Percentiles rank a stretch among this genome's conserved stretches.
These are phyloP conservation scores for Colinus virginianus DNA, from an alignment of 2,113 vertebrate species.

Conservation along the genomic window DNA sequence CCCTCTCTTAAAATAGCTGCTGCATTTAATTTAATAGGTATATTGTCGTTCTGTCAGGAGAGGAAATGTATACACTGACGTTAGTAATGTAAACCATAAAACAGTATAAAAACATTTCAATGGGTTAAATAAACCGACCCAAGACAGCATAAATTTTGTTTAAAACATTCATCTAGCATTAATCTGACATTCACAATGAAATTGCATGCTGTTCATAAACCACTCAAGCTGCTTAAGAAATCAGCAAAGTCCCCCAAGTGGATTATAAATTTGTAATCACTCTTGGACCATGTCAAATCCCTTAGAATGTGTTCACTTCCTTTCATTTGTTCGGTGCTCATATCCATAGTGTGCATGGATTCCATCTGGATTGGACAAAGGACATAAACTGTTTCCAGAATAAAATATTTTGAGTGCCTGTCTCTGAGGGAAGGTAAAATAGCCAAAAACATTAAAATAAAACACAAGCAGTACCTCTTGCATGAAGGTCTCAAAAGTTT, in stretches of 20 bases:
- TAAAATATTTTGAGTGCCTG: background rate
- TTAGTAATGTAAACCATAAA: slow-evolving; percentile 57
- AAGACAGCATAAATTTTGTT: slow-evolving; percentile 51
- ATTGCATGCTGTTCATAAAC: slow-evolving; percentile 63
- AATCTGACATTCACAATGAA: slow-evolving; percentile 66
- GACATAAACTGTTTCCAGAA: background rate
- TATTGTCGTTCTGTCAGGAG: slow-evolving; percentile 76
- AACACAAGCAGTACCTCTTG: background rate
- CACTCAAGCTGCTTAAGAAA: slow-evolving; percentile 66
- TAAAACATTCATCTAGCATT: slow-evolving; percentile 52
- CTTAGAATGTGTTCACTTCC: slow-evolving; percentile 44
- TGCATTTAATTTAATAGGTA: slow-evolving; percentile 87
- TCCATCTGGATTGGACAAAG: slow-evolving; percentile 30
- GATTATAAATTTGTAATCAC: slow-evolving; percentile 73
- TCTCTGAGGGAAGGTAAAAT: background rate
- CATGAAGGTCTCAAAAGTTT: background rate
- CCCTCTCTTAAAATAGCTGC: slow-evolving; percentile 88
- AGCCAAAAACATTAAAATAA: background rate
- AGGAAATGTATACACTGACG: background rate
- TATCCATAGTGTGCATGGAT: background rate
- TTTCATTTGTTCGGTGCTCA: slow-evolving; percentile 1
- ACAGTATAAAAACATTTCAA: slow-evolving; percentile 39
- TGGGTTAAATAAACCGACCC: slow-evolving; percentile 61
- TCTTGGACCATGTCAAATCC: slow-evolving; percentile 64
- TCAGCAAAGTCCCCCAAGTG: slow-evolving; percentile 55